Conservation (phyloP, 2,797 vertebrate genomes). For the Periophthalmus magnuspinnatus region DNA sequence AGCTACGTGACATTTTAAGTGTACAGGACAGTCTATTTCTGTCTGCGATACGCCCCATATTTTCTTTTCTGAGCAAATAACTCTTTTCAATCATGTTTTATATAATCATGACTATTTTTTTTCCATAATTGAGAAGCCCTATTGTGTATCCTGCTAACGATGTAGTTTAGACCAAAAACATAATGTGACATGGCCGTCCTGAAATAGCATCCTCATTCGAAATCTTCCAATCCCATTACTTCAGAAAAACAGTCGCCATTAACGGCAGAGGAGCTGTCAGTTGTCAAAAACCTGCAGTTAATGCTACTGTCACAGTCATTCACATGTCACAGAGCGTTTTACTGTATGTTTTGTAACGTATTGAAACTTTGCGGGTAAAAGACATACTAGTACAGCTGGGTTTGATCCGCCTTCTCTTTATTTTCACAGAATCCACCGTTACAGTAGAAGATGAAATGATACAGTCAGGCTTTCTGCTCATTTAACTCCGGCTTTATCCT, state of each 20-base stretch:
- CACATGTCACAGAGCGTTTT: neutral
- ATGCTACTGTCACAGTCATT: neutral
- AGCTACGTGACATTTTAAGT: too few species aligned
- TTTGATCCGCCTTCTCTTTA: conserved; percentile 6
- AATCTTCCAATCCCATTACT: too few species aligned
- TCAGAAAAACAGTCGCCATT: too few species aligned
- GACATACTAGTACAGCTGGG: neutral
- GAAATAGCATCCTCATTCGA: too few species aligned
- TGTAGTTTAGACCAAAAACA: too few species aligned
- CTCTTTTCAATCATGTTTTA: neutral
- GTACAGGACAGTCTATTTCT: neutral
- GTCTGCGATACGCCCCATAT: too few species aligned
- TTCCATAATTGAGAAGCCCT: too few species aligned
- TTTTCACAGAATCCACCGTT: conserved; percentile 4
- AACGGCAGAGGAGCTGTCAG: neutral
- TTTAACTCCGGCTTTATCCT: conserved; percentile 20
- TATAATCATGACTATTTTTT: neutral
- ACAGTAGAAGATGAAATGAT: conserved; percentile 13
- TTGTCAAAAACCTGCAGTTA: neutral
- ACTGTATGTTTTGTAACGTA: neutral
- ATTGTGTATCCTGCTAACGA: too few species aligned
- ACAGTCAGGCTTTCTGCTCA: conserved; percentile 19
- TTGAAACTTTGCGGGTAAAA: neutral
- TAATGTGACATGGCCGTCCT: too few species aligned
- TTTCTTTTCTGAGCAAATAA: neutral